Percentiles rank a stretch among this genome's conserved stretches.
Evolutionary conservation across 2,113 vertebrate species (phyloP).

Genomic region (Leucopsar rothschildi): DNA sequence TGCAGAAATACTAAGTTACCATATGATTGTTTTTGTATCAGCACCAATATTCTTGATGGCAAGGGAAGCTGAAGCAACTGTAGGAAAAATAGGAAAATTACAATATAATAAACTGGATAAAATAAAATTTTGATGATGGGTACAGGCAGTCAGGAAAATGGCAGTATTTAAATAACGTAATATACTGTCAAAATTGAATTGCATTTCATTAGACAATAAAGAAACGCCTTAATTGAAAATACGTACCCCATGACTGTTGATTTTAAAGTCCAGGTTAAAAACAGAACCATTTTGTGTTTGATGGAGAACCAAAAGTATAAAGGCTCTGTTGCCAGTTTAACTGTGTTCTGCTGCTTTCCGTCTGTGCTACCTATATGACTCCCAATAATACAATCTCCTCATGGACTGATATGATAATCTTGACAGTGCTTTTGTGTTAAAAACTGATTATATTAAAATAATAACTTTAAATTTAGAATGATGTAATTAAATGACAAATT

Average conservation of each 20-base stretch:
- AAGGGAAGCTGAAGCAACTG: not conserved
- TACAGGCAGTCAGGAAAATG: not conserved
- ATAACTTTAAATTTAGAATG: not conserved
- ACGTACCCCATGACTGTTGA: not conserved
- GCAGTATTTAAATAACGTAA: not conserved
- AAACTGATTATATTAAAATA: not conserved
- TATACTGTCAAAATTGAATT: not conserved
- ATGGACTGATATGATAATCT: not conserved
- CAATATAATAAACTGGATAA: not conserved
- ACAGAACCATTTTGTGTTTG: not conserved
- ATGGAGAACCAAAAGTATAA: not conserved
- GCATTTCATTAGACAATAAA: not conserved
- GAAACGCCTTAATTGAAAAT: not conserved
- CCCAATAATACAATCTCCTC: not conserved
- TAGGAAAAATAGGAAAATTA: not conserved
- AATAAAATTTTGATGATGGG: not conserved
- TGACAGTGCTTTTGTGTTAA: not conserved
- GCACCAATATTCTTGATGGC: not conserved
- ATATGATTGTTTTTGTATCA: not conserved
- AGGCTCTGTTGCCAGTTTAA: not conserved
- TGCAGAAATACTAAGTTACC: not conserved
- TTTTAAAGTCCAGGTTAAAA: not conserved
- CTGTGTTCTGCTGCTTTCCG: not conserved
- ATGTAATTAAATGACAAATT: not conserved
- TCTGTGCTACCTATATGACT: not conserved